A percentile compares a stretch with the other conserved stretches of the same genome.
phyloP scores from a whole-genome alignment of 2,888 invertebrate species.

The Lasioglossum figueresi region DNA sequence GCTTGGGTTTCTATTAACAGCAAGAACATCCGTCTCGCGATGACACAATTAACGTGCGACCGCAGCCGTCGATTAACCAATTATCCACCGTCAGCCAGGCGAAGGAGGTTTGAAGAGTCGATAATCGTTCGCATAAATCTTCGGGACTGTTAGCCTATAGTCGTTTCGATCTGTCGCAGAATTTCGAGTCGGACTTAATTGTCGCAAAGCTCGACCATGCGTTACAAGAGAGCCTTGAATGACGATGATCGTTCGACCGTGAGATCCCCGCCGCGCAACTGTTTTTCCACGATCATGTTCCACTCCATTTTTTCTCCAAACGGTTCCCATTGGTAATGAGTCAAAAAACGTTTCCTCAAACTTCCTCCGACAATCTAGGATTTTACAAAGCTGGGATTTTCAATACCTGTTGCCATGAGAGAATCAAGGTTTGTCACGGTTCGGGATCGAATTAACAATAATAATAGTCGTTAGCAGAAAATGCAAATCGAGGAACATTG shows the following conservation, averaged over 20 bases:
- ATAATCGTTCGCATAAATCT: not conserved
- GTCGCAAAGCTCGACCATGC: not conserved
- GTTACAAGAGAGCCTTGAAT: conserved; percentile 23
- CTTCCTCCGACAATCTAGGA: not conserved
- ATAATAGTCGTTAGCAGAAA: not conserved
- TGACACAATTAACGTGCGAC: not conserved
- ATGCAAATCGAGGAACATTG: not conserved
- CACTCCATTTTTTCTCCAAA: not conserved
- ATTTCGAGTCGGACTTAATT: not conserved
- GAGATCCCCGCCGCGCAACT: not conserved
- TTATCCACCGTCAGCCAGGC: not conserved
- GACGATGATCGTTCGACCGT: not conserved
- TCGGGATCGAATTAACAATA: not conserved
- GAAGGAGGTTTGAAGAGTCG: not conserved
- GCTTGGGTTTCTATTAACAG: not conserved
- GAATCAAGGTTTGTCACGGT: not conserved
- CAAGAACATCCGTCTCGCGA: not conserved
- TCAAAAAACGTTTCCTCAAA: not conserved
- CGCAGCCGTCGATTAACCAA: not conserved
- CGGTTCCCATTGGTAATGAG: not conserved
- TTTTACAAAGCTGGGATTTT: not conserved
- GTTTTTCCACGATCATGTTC: not conserved
- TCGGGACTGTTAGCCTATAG: not conserved
- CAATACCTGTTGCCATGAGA: not conserved
- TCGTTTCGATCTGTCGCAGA: not conserved